Percentiles rank a stretch among this genome's conserved stretches.
Evolutionary conservation across 2,888 invertebrate genomes (phyloP).

Genomic region (Eupeodes latifasciatus): DNA sequence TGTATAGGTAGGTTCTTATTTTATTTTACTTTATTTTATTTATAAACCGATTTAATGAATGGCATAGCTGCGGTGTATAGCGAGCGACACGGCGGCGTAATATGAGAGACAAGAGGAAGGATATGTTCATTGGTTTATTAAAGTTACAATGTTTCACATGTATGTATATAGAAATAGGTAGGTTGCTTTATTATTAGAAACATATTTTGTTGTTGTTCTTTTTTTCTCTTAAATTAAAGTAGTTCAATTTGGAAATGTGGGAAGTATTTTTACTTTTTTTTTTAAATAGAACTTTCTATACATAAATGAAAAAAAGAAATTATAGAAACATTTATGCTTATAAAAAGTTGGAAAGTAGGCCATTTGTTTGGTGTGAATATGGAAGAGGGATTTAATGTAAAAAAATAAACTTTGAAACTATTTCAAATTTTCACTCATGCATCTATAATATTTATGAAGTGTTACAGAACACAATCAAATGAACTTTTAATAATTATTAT

Average conservation of each 20-base stretch:
- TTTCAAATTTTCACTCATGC: background rate
- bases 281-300: background rate
- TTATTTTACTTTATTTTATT: conserved; percentile 34
- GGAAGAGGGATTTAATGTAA: background rate
- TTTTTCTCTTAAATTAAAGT: background rate
- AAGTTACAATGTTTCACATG: conserved; percentile 25
- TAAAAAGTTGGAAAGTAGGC: background rate
- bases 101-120: conserved; percentile 12
- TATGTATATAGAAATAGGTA: too few species aligned
- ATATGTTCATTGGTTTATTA: conserved; percentile 42
- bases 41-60: conserved; percentile 24
- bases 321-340: background rate
- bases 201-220: background rate
- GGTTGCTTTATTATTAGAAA: conserved; percentile 31
- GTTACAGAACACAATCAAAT: conserved; percentile 12
- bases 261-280: conserved; percentile 1
- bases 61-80: background rate
- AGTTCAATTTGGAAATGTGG: conserved; percentile 39
- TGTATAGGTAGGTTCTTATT: conserved; percentile 16
- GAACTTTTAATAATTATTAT: background rate
- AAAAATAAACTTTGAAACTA: background rate
- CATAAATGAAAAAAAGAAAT: background rate
- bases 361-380: background rate
- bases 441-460: background rate
- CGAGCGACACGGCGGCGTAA: too few species aligned